These are phyloP conservation scores for Eledone cirrhosa DNA, from an alignment of 2,888 invertebrate genomes.

Conservation along the genomic window DNA sequence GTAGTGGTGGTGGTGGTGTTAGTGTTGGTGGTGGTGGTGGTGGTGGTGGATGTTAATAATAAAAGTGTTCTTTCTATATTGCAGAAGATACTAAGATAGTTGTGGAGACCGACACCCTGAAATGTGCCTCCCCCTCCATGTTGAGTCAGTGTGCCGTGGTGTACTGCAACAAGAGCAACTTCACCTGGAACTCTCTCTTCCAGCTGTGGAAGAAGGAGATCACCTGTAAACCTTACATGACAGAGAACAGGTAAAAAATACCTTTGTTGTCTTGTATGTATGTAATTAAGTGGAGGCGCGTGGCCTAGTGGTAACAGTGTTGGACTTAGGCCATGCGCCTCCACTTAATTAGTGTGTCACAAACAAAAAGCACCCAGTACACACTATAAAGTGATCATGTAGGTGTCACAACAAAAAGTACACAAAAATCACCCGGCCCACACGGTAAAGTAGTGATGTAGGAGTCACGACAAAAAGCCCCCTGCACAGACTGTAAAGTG, in stretches of 20 bases:
- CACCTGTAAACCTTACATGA: conserved; percentile 59
- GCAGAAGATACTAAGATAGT: conserved; percentile 58
- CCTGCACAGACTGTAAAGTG: too few relatives aligned
- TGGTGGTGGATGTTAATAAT: not conserved
- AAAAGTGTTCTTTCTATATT: conserved; percentile 24
- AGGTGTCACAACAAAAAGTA: too few relatives aligned
- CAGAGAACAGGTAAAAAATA: conserved; percentile 52
- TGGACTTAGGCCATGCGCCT: too few relatives aligned
- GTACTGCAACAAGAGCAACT: conserved; percentile 51
- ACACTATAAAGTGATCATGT: too few relatives aligned
- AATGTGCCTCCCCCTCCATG: conserved; percentile 57
- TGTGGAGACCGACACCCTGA: conserved; percentile 58
- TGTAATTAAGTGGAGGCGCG: too few relatives aligned
- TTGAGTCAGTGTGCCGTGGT: conserved; percentile 57
- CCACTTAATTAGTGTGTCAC: too few relatives aligned
- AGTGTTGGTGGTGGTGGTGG: not conserved
- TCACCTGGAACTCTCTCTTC: conserved; percentile 58
- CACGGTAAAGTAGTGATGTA: too few relatives aligned
- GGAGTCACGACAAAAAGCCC: too few relatives aligned
- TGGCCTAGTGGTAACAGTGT: too few relatives aligned
- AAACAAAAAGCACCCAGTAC: too few relatives aligned
- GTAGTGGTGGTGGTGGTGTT: not conserved
- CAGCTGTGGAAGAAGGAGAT: conserved; percentile 61
- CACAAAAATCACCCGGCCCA: too few relatives aligned
- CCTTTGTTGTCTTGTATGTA: too few relatives aligned